phyloP scores from a whole-genome alignment of 2,113 vertebrate genomes.

The Cyanoramphus novaezelandiae region DNA sequence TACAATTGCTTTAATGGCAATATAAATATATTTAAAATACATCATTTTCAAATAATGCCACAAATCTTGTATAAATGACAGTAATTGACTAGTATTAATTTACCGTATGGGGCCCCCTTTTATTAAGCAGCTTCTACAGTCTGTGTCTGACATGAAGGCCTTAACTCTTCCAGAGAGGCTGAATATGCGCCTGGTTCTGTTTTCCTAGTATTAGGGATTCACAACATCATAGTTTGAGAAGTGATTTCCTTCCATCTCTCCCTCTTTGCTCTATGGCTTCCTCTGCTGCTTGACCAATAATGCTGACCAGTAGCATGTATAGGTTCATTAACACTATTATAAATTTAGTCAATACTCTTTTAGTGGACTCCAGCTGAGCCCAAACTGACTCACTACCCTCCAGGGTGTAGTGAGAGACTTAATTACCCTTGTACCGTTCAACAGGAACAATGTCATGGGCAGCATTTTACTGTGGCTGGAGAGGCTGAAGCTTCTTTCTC shows the following conservation, averaged over 20 bases:
- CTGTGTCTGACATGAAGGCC: neutral
- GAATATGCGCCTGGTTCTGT: neutral
- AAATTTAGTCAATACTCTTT: conserved; percentile 61
- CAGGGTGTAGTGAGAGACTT: conserved; percentile 50
- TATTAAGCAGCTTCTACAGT: neutral
- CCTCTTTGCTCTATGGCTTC: neutral
- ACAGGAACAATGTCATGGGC: conserved; percentile 12
- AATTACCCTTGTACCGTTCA: conserved; percentile 61
- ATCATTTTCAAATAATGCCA: neutral
- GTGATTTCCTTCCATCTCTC: neutral
- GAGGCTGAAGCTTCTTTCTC: neutral
- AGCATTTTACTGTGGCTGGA: neutral
- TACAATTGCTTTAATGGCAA: neutral
- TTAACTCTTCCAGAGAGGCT: neutral
- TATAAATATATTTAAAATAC: neutral
- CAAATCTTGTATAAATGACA: neutral
- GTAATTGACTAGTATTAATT: neutral
- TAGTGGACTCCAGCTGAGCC: conserved; percentile 59
- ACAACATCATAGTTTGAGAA: neutral
- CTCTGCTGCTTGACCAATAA: conserved; percentile 18
- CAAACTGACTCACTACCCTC: conserved; percentile 47
- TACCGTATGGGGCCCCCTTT: neutral
- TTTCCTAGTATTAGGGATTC: neutral
- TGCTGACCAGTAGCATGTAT: conserved; percentile 41
- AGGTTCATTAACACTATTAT: conserved; percentile 54